phyloP scores from a whole-genome alignment of 2,888 invertebrate species.

The Chrysopilus asiliformis region DNA sequence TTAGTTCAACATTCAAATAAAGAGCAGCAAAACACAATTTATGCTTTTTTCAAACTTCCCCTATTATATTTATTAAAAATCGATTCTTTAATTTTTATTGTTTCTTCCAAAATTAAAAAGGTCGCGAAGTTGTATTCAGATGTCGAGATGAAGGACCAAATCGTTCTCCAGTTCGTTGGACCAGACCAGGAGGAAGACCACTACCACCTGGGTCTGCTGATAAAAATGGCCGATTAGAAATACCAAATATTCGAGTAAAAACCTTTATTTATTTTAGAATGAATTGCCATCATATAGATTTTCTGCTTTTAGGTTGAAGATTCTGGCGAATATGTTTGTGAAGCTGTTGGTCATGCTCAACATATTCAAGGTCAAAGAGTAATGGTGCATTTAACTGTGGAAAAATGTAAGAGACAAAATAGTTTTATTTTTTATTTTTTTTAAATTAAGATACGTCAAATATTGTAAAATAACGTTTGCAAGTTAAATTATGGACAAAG shows the following conservation, averaged over 20 bases:
- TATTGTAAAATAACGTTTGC: too few species aligned
- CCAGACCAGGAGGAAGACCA: conserved; percentile 53
- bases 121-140: conserved; percentile 83
- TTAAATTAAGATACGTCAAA: too few species aligned
- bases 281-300: too few species aligned
- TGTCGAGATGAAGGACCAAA: conserved; percentile 81
- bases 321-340: conserved; percentile 72
- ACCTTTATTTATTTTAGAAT: too few species aligned
- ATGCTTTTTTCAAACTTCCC: background rate
- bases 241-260: conserved; percentile 60
- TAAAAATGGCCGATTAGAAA: conserved; percentile 67
- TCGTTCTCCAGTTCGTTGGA: conserved; percentile 63
- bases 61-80: background rate
- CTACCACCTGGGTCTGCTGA: conserved; percentile 67
- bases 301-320: conserved; percentile 44
- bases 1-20: background rate
- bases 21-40: background rate
- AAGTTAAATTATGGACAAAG: too few species aligned
- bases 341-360: conserved; percentile 53
- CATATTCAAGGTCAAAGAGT: conserved; percentile 51
- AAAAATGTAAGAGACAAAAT: too few species aligned
- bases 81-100: background rate
- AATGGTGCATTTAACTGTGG: conserved; percentile 57
- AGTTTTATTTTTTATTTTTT: too few species aligned
- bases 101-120: conserved; percentile 36